These are phyloP conservation scores for Encarsia formosa DNA, from an alignment of 2,888 invertebrate species.

Conservation along the genomic window DNA sequence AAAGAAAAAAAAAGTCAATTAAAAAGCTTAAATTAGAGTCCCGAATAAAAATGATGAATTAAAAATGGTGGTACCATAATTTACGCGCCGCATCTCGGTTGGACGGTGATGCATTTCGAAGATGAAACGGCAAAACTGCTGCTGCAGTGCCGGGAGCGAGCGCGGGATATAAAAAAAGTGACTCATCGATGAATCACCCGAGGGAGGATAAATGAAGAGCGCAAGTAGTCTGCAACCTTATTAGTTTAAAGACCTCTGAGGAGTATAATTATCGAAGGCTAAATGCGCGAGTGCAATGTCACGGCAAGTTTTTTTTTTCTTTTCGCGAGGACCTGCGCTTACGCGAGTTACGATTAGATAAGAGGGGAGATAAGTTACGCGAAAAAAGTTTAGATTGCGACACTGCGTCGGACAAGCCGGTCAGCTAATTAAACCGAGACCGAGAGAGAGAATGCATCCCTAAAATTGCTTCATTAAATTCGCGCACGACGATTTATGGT, in stretches of 20 bases:
- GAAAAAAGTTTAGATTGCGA: constrained; percentile 13
- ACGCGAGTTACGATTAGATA: constrained; percentile 25
- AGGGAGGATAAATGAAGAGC: background rate
- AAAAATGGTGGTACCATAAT: too few relatives aligned
- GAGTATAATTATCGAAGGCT: constrained; percentile 24
- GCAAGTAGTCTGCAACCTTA: constrained; percentile 21
- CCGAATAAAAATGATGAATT: too few relatives aligned
- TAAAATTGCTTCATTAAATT: constrained; percentile 9
- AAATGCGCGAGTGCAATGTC: constrained; percentile 8
- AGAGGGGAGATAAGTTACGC: constrained; percentile 3
- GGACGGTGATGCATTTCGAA: constrained; percentile 12
- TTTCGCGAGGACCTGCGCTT: too few relatives aligned
- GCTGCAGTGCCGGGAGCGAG: background rate
- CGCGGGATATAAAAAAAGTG: constrained; percentile 19
- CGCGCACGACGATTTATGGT: background rate
- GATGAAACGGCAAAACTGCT: constrained; percentile 5
- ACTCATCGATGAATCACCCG: constrained; percentile 23
- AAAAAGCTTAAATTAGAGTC: too few relatives aligned
- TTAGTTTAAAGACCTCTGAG: constrained; percentile 27
- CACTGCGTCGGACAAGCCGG: constrained; percentile 12
- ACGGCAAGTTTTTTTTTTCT: background rate
- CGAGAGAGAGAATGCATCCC: background rate
- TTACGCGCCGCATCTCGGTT: background rate
- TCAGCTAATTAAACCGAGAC: constrained; percentile 13
- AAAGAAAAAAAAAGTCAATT: too few relatives aligned